Evolutionary conservation across 53 echinoderm and acorn worm genomes (phyloP), one percentile per base, ranked within the genome.

Genomic region (Stichopus horrens): DNA sequence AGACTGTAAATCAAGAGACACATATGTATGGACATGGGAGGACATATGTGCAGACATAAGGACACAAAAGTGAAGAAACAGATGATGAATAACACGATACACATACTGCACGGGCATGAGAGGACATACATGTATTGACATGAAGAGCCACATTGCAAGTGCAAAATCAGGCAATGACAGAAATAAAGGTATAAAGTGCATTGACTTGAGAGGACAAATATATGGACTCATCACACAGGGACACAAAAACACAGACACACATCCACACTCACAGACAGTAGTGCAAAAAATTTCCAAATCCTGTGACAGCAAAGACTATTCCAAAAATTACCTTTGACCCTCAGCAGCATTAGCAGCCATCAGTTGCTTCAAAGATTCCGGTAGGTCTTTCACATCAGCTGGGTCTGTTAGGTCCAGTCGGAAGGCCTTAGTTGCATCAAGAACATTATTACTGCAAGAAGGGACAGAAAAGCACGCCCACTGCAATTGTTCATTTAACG

Each of bases 341-440:
- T 91, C 76, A 7, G 89, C 89, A 20, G 95, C 94, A 74, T 77
- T 88, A 6, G 88, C 80, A 19, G 96, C 96, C 95, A 96, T 93
- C 23, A 95, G 79, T 55, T 93, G 96, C 5, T 88, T 89, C 23
- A 96, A 59, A 8, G 93, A 93, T 10, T 53, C 91, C 8, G 96
- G 96, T 9, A 96, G 76, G 6, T 95, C 95, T 13, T 93, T 91
- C 5, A 96, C 92, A 86, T 96, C 95, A 16, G 79, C 79, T 86
- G 73, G 87, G 20, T 93, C 92, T 9, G 90, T 93, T 74, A 96
- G 79, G 8, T 88, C 78, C 21, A 96, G 81, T 75, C 66, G 81
- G 83, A 93, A 96, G 55, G 93, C 92, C 86, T 96, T 96, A 23
- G 94, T 95, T 8, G 96, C 89, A 90, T 96, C 96, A 75, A 96